A percentile compares a stretch with the other conserved stretches of the same genome.
Conservation (phyloP, 2,797 vertebrate species). For the Gymnodraco acuticeps region DNA sequence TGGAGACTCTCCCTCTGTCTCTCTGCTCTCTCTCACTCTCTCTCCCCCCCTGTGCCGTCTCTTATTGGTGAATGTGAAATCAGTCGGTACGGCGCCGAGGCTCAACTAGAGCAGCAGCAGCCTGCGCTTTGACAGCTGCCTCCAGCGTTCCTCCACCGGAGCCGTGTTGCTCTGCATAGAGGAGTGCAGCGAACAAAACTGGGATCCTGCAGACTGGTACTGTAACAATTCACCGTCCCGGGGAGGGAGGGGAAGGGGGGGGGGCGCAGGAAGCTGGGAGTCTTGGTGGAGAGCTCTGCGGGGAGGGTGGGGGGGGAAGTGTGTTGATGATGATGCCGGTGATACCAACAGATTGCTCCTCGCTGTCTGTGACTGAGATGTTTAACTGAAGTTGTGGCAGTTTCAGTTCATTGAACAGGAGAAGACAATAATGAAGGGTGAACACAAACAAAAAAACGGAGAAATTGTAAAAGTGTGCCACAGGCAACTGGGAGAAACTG, state of each 20-base stretch:
- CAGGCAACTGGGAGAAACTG: conserved; percentile 57
- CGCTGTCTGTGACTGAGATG: conserved; percentile 53
- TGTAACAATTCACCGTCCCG: conserved; percentile 75
- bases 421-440: conserved; percentile 15
- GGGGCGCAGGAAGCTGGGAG: conserved; percentile 39
- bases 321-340: conserved; percentile 65
- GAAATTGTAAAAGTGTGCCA: conserved; percentile 56
- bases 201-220: conserved; percentile 77
- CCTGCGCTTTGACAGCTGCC: conserved; percentile 80
- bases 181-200: conserved; percentile 67
- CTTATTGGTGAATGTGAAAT: conserved; percentile 81
- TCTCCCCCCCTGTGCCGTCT: conserved; percentile 61
- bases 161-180: conserved; percentile 73
- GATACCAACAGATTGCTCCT: conserved; percentile 59
- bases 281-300: conserved; percentile 48
- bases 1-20: conserved; percentile 64
- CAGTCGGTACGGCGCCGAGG: conserved; percentile 69
- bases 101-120: conserved; percentile 75
- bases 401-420: conserved; percentile 61
- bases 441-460: conserved; percentile 12
- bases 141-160: conserved; percentile 80
- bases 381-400: conserved; percentile 68
- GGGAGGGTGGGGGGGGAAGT: conserved; percentile 10
- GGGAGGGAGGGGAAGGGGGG: conserved; percentile 30
- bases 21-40: conserved; percentile 24